Evolutionary conservation across 2,113 vertebrate genomes (phyloP).

Genomic region (Bufo bufo): DNA sequence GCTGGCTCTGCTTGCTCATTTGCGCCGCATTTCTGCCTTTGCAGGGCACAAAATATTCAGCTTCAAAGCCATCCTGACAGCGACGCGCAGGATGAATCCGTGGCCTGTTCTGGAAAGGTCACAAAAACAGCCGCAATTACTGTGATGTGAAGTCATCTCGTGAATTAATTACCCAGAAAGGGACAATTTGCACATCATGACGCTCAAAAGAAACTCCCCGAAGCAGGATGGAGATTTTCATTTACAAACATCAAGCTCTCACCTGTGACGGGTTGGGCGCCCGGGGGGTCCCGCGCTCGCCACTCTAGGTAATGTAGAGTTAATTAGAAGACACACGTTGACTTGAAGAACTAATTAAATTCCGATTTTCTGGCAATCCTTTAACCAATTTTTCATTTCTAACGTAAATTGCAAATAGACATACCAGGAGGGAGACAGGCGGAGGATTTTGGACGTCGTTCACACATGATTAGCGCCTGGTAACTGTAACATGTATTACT

Average conservation of each 20-base stretch:
- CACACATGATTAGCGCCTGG: background rate
- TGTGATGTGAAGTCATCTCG: slow-evolving; percentile 24
- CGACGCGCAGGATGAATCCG: background rate
- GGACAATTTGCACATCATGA: slow-evolving; percentile 7
- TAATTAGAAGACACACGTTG: slow-evolving; percentile 45
- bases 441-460: background rate
- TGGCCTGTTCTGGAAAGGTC: slow-evolving; percentile 16
- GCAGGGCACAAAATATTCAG: background rate
- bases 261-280: slow-evolving; percentile 22
- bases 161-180: background rate
- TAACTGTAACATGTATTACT: background rate
- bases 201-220: background rate
- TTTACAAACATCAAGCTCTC: slow-evolving; percentile 26
- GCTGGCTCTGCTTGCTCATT: background rate
- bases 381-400: slow-evolving; percentile 1
- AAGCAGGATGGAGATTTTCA: background rate
- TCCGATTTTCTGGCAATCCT: slow-evolving; percentile 17
- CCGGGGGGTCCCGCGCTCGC: background rate
- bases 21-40: background rate
- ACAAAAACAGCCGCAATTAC: slow-evolving; percentile 10
- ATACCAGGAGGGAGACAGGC: background rate
- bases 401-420: background rate
- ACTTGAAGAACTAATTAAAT: slow-evolving; percentile 48
- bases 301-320: slow-evolving; percentile 25
- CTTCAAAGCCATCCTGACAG: background rate